A percentile compares a stretch with the other conserved stretches of the same genome.
phyloP scores from a whole-genome alignment of 2,113 vertebrate genomes.

The Crotalus horridus region DNA sequence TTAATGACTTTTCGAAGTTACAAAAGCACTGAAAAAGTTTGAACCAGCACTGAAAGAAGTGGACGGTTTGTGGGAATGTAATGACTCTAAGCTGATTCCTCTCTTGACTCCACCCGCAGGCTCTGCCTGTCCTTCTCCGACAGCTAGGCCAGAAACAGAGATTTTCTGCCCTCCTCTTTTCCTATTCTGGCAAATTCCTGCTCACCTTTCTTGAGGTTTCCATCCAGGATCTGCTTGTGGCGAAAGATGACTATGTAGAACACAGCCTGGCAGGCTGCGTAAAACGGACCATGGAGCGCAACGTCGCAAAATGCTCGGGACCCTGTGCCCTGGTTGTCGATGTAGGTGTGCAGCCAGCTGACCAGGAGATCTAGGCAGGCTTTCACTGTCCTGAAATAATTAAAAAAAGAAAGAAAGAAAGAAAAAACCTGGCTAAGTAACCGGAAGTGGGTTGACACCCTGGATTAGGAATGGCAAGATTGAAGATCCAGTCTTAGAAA shows the following conservation, averaged over 20 bases:
- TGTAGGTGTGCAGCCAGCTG: constrained; percentile 89
- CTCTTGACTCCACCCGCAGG: not conserved
- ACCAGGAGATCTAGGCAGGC: constrained; percentile 90
- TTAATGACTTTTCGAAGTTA: not conserved
- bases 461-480: too few species aligned
- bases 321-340: constrained; percentile 84
- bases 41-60: not conserved
- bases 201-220: constrained; percentile 87
- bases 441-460: not conserved
- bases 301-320: constrained; percentile 84
- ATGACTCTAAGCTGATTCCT: not conserved
- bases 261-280: constrained; percentile 86
- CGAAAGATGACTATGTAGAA: constrained; percentile 92
- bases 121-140: not conserved
- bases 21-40: not conserved
- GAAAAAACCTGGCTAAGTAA: not conserved
- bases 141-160: not conserved
- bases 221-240: constrained; percentile 84
- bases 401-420: not conserved
- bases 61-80: not conserved
- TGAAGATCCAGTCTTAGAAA: too few species aligned
- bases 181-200: not conserved
- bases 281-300: constrained; percentile 88
- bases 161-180: too few species aligned
- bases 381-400: constrained; percentile 80